Conservation (phyloP, 2,888 invertebrate species). For the Dendrolimus houi region DNA sequence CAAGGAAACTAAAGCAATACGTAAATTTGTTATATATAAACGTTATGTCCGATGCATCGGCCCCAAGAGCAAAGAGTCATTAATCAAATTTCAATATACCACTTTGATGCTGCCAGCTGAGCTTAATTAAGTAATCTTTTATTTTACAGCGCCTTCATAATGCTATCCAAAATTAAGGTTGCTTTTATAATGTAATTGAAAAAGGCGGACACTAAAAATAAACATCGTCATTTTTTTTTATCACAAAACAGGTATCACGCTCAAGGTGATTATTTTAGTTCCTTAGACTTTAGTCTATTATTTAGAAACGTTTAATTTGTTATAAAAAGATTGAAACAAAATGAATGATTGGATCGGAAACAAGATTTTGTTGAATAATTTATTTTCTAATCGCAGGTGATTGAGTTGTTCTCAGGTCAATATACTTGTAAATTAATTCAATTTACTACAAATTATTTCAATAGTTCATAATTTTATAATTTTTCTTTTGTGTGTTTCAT, state of each 20-base stretch:
- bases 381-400: not conserved
- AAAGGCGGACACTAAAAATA: constrained; percentile 26
- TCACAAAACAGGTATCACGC: constrained; percentile 3
- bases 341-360: constrained; percentile 1
- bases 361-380: constrained; percentile 2
- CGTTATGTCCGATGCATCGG: no score
- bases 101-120: not conserved
- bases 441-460: not conserved
- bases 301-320: constrained; percentile 1
- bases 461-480: no score
- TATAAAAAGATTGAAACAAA: constrained; percentile 1
- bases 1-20: no score
- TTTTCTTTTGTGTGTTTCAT: no score
- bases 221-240: constrained; percentile 13
- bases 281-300: constrained; percentile 4
- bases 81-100: not conserved
- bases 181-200: constrained; percentile 24
- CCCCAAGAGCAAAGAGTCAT: not conserved
- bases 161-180: not conserved
- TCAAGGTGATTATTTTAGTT: constrained; percentile 10
- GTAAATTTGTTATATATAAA: no score
- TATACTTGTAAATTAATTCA: not conserved
- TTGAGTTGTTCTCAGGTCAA: not conserved
- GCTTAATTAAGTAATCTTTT: not conserved
- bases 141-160: not conserved